Evolutionary conservation across 2,797 vertebrate species (phyloP).

Genomic region (Gobionotothen gibberifrons): DNA sequence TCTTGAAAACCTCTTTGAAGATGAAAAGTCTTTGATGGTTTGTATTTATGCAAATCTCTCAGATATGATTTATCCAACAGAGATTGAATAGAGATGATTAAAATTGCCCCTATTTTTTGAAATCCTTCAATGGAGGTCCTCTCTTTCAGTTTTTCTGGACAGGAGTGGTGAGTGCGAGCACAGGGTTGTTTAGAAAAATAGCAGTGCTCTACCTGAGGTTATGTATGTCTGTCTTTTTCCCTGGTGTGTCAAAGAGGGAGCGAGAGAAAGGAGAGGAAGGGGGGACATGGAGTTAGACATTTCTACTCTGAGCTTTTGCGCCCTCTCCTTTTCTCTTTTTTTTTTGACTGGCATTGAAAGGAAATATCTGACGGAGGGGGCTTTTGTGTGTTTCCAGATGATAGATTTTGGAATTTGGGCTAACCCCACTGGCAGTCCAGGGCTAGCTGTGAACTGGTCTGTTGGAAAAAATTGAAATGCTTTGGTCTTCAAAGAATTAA

Average conservation of each 20-base stretch:
- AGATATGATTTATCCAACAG: constrained; percentile 99
- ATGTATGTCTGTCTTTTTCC: constrained; percentile 85
- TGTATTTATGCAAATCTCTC: constrained; percentile 99
- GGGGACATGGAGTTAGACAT: constrained; percentile 88
- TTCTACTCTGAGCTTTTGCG: constrained; percentile 86
- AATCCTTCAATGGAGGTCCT: constrained; percentile 95
- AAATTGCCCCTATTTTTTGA: constrained; percentile 94
- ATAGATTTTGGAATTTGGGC: constrained; percentile 99
- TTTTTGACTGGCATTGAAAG: constrained; percentile 86
- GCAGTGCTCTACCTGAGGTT: constrained; percentile 88
- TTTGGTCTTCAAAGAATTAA: constrained; percentile 99
- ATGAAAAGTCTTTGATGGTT: constrained; percentile 99
- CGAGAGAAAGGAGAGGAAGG: constrained; percentile 47
- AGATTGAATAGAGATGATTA: constrained; percentile 99
- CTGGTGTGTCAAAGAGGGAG: constrained; percentile 77
- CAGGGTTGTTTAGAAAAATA: constrained; percentile 88
- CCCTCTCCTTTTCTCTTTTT: constrained; percentile 45
- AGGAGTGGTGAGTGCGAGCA: constrained; percentile 86
- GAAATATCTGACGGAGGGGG: constrained; percentile 91
- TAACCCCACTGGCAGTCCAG: constrained; percentile 97
- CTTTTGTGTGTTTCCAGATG: constrained; percentile 99
- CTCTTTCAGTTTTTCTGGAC: constrained; percentile 89
- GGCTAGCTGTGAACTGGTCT: constrained; percentile 99
- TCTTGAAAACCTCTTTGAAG: constrained; percentile 99
- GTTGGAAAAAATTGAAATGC: constrained; percentile 97